These are phyloP conservation scores for Pseudococcus jackbeardsleyi DNA, from an alignment of 2,888 invertebrate genomes.

Conservation along the genomic window DNA sequence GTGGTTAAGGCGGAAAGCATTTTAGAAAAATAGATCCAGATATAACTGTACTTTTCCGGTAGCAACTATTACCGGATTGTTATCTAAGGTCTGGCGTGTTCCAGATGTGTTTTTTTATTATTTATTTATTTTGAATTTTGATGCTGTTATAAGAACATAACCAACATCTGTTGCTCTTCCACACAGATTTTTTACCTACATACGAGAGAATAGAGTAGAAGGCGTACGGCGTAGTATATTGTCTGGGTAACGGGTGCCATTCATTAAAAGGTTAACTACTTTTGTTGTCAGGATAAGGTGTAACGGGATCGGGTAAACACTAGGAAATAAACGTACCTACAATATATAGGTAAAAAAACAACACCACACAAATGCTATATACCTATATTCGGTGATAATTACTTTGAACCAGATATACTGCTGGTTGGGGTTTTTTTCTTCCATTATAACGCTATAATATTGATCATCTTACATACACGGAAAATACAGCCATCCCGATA, in stretches of 20 bases:
- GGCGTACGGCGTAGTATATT: constrained; percentile 22
- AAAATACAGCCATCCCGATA: not conserved
- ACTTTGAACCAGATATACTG: constrained; percentile 33
- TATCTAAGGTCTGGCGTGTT: constrained; percentile 47
- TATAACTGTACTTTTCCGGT: constrained; percentile 60
- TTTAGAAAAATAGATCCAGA: not conserved
- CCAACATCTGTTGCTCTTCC: constrained; percentile 23
- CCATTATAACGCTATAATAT: not conserved
- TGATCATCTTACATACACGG: not conserved
- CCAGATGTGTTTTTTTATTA: constrained; percentile 14
- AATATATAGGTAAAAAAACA: constrained; percentile 10
- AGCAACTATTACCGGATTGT: constrained; percentile 56
- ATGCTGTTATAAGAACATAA: constrained; percentile 40
- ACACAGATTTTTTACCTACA: constrained; percentile 34
- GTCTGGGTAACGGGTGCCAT: constrained; percentile 61
- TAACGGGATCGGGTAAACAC: constrained; percentile 57
- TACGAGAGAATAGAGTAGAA: not conserved
- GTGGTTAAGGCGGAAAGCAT: not conserved
- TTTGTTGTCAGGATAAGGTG: constrained; percentile 48
- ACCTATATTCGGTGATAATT: constrained; percentile 47
- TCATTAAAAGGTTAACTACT: constrained; percentile 63
- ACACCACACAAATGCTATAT: constrained; percentile 49
- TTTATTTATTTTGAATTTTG: constrained; percentile 52
- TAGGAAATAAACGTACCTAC: constrained; percentile 22
- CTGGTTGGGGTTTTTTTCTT: not conserved